Base-by-base conservation (phyloP, 2,888 invertebrate species). In the Mythimna pallens region DNA sequence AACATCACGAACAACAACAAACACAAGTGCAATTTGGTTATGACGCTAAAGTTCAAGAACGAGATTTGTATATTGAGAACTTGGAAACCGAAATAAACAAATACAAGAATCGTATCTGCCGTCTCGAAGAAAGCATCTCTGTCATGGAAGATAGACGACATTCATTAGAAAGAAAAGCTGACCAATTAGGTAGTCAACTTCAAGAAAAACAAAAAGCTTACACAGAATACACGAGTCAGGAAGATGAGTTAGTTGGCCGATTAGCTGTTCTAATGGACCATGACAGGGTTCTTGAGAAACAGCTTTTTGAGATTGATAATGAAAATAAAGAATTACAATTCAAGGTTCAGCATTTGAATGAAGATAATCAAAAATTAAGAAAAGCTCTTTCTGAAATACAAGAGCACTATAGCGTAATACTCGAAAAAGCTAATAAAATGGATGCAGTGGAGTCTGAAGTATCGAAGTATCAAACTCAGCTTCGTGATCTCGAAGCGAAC, bases 41-140 rank as follows among this genome's bases (percentile, higher is more conserved):
- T 67, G 97, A 97, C 78, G 97, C 97, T 3, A 98, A 98, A 92
- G 91, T 98, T 17, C 97, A 98, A 89, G 98, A 98, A 91, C 96
- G 98, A 77, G 97, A 98, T 89, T 96, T 97, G 64, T 97, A 97
- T 78, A 97, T 98, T 70, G 98, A 98, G 91, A 97, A 97, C 55
- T 93, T 98, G 73, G 98, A 98, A 91, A 92, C 96, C 43, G 98
- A 98, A 87, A 96, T 98, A 65, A 93, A 91, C 4, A 97, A 97
- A 86, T 97, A 97, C 70, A 97, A 97, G 84, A 97, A 96, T 10
- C 97, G 97, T 85, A 97, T 97, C 55, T 95, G 96, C 50, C 97
- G 97, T 52, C 96, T 98, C 54, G 97, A 98, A 89, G 97, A 98
- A 89, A 97, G 97, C 79, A 93, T 98, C 57, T 96, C 97, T 10